These are phyloP conservation scores for Rhea americana DNA, from an alignment of 2,113 vertebrate species.

Conservation along the genomic window DNA sequence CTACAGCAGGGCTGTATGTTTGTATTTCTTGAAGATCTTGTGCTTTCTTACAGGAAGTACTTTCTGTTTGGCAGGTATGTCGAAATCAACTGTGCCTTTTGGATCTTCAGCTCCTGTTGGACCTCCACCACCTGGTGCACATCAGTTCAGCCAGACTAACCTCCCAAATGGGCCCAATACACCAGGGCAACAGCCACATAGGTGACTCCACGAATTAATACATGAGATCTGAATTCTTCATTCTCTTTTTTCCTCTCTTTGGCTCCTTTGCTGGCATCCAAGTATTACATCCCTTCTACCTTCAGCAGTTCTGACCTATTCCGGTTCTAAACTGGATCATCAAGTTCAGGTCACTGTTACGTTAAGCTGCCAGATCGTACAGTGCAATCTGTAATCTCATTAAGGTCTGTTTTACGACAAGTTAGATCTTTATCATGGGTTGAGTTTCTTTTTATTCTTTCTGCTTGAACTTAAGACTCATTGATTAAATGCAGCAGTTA, in stretches of 20 bases:
- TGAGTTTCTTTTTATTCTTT: not conserved
- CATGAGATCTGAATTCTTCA: not conserved
- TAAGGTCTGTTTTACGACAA: not conserved
- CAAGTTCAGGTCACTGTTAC: not conserved
- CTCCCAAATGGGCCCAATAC: conserved; percentile 76
- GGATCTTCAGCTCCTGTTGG: conserved; percentile 70
- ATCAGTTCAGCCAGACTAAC: conserved; percentile 71
- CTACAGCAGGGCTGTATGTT: not conserved
- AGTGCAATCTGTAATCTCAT: not conserved
- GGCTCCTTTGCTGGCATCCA: not conserved
- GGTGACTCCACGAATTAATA: conserved; percentile 69
- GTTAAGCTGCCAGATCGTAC: not conserved
- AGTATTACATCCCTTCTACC: not conserved
- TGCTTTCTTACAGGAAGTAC: not conserved
- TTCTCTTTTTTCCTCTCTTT: not conserved
- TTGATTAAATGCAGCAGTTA: not conserved
- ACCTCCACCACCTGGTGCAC: conserved; percentile 65
- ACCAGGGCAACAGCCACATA: conserved; percentile 74
- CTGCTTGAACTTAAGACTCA: not conserved
- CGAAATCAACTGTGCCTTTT: conserved; percentile 78
- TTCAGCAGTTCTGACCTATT: not conserved
- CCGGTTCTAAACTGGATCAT: not conserved
- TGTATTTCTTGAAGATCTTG: not conserved
- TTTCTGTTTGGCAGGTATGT: conserved; percentile 73
- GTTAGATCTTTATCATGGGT: not conserved